phyloP scores from a whole-genome alignment of 2,888 invertebrate genomes.

The Ormyrus pomaceus region DNA sequence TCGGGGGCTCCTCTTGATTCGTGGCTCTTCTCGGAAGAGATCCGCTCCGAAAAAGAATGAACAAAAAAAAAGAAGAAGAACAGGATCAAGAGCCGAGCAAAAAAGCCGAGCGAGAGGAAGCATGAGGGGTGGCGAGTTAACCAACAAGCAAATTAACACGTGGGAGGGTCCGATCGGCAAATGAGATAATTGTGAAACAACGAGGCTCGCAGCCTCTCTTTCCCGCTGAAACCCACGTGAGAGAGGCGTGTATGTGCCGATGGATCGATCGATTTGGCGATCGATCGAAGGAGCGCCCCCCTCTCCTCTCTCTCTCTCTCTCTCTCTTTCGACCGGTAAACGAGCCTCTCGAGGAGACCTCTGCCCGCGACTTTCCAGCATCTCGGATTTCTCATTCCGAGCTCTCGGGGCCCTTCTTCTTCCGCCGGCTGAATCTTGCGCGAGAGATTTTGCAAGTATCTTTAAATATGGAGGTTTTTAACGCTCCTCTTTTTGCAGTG shows the following conservation, averaged over 20 bases:
- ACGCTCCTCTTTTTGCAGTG: constrained; percentile 30
- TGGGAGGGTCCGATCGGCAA: constrained; percentile 74
- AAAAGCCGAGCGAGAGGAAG: constrained; percentile 52
- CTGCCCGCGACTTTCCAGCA: constrained; percentile 49
- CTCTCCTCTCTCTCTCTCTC: not conserved
- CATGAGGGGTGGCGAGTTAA: constrained; percentile 64
- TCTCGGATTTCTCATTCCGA: constrained; percentile 51
- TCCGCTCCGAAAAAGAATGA: constrained; percentile 47
- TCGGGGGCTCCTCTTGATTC: constrained; percentile 36
- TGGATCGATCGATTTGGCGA: constrained; percentile 63
- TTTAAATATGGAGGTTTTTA: constrained; percentile 33
- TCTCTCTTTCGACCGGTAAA: constrained; percentile 31
- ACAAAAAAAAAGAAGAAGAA: constrained; percentile 49
- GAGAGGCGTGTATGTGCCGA: constrained; percentile 64
- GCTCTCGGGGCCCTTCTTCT: not conserved
- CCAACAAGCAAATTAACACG: constrained; percentile 76
- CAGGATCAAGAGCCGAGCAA: constrained; percentile 45
- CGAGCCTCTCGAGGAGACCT: constrained; percentile 29
- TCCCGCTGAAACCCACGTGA: constrained; percentile 53
- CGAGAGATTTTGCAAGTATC: constrained; percentile 19
- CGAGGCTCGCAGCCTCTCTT: constrained; percentile 61
- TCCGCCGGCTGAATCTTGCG: not conserved
- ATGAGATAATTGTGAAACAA: constrained; percentile 71
- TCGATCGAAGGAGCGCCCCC: constrained; percentile 45
- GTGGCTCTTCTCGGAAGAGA: constrained; percentile 45